phyloP scores from a whole-genome alignment of 2,888 invertebrate genomes.

The Tortrix viridana region DNA sequence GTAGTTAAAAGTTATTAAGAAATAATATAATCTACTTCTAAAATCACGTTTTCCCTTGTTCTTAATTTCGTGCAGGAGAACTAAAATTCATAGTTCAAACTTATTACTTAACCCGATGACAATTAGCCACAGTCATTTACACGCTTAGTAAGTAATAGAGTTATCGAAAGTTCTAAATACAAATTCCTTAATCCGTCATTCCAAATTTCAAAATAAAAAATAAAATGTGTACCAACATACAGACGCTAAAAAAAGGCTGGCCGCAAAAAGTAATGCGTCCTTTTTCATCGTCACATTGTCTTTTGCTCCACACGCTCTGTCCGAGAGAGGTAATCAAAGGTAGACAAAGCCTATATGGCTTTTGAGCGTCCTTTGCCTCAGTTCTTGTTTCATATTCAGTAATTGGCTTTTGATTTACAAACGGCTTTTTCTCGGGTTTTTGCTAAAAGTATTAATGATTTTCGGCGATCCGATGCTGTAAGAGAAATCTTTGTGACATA shows the following conservation, averaged over 20 bases:
- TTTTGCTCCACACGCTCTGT: constrained; percentile 46
- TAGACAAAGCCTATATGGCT: constrained; percentile 74
- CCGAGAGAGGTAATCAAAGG: constrained; percentile 73
- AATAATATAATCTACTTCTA: too few species aligned
- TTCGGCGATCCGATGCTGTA: constrained; percentile 12
- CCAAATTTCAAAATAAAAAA: constrained; percentile 33
- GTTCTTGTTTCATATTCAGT: constrained; percentile 68
- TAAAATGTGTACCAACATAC: constrained; percentile 45
- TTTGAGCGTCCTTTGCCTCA: constrained; percentile 67
- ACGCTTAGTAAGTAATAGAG: too few species aligned
- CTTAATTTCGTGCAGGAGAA: too few species aligned
- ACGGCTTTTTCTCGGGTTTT: constrained; percentile 41
- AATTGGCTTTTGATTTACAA: constrained; percentile 77
- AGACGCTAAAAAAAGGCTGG: constrained; percentile 27
- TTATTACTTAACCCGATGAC: too few species aligned
- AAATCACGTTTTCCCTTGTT: too few species aligned
- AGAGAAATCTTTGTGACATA: constrained; percentile 27
- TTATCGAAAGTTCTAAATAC: background rate
- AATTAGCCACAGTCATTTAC: too few species aligned
- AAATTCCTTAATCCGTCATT: background rate
- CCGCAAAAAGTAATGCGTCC: constrained; percentile 52
- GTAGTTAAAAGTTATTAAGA: too few species aligned
- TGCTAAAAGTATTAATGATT: constrained; percentile 3
- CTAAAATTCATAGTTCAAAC: too few species aligned
- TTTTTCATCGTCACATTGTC: constrained; percentile 55